These are phyloP conservation scores for Marmota monax DNA, from an alignment of 2,113 vertebrate genomes.

Conservation along the genomic window DNA sequence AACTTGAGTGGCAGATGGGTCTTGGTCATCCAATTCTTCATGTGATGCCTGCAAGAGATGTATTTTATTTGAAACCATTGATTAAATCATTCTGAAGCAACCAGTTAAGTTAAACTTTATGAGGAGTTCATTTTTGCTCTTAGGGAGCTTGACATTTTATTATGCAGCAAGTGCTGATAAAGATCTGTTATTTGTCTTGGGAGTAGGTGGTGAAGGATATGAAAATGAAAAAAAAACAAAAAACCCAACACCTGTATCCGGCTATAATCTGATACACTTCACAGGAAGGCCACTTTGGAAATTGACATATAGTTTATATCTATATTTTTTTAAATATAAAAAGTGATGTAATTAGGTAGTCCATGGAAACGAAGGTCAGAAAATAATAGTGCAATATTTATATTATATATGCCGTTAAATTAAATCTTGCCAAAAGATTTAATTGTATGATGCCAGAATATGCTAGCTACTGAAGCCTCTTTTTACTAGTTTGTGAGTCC, in stretches of 20 bases:
- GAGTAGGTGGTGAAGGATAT: neutral
- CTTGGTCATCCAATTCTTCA: neutral
- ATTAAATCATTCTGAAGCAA: constrained; percentile 13
- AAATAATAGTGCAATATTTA: neutral
- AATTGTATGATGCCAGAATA: neutral
- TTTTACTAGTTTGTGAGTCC: neutral
- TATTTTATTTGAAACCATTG: neutral
- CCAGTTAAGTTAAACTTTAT: neutral
- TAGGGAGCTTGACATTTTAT: constrained; percentile 1
- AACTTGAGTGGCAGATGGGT: neutral
- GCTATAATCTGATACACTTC: neutral
- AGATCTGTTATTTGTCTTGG: neutral
- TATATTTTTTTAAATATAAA: constrained; percentile 34
- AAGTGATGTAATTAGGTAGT: neutral
- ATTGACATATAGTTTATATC: neutral
- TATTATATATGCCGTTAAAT: neutral
- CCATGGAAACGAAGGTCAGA: constrained; percentile 51
- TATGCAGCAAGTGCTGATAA: neutral
- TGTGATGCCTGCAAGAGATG: neutral
- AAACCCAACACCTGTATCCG: neutral
- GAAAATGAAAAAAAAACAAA: neutral
- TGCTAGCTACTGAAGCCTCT: neutral
- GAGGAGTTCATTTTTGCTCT: neutral
- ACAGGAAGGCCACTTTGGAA: constrained; percentile 48
- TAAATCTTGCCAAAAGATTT: neutral